A percentile compares a stretch with the other conserved stretches of the same genome.
These are phyloP conservation scores for Nasonia oneida DNA, from an alignment of 2,888 invertebrate genomes.

Conservation along the genomic window DNA sequence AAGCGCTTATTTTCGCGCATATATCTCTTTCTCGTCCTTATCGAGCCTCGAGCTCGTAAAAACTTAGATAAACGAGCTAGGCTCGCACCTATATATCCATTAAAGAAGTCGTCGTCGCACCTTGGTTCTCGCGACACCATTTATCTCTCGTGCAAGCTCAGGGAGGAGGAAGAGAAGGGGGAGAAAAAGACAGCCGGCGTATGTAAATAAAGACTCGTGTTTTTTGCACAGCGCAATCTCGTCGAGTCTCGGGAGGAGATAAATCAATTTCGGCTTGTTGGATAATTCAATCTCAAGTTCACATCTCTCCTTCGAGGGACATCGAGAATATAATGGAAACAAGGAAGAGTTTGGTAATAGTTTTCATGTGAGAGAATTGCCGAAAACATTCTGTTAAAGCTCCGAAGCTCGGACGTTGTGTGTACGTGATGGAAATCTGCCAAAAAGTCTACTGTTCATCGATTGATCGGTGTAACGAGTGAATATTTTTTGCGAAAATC, in stretches of 20 bases:
- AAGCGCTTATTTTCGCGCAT: not conserved
- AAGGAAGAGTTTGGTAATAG: conserved; percentile 16
- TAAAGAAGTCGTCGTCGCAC: not conserved
- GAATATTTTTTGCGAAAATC: not conserved
- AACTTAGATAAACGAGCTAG: not conserved
- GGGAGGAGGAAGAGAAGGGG: not conserved
- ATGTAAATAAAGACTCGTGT: not conserved
- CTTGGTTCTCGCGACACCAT: not conserved
- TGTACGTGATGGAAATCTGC: not conserved
- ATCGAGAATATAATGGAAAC: conserved; percentile 2
- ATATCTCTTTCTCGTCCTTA: not conserved
- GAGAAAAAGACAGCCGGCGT: not conserved
- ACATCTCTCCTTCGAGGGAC: not conserved
- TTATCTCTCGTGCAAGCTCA: not conserved
- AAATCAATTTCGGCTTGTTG: conserved; percentile 5
- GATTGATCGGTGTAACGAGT: not conserved
- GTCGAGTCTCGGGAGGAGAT: not conserved
- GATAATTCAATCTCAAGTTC: conserved; percentile 1
- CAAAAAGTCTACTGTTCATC: not conserved
- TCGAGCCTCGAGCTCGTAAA: not conserved
- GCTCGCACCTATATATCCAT: not conserved
- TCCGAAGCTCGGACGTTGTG: not conserved
- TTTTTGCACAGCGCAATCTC: not conserved
- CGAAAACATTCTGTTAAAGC: not conserved
- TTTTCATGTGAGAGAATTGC: not conserved